Conservation (phyloP, 2,113 vertebrate species). For the Bujurquina vittata region DNA sequence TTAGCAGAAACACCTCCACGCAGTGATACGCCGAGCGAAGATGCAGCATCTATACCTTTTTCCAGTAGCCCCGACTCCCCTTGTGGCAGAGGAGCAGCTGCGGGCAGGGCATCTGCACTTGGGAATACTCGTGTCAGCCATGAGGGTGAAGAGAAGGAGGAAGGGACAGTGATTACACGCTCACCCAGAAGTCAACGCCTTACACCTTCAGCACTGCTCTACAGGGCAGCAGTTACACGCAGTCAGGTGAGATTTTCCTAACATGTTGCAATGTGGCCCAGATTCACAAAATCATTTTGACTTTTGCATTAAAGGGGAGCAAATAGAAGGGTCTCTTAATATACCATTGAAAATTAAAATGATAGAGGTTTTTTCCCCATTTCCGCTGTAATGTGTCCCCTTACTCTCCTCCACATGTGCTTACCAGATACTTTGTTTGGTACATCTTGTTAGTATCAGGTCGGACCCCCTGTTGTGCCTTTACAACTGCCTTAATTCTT, state of each 20-base stretch:
- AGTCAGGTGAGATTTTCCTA: conserved; percentile 83
- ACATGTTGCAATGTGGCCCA: neutral
- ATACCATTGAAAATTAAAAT: neutral
- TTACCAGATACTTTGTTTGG: neutral
- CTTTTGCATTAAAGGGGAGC: neutral
- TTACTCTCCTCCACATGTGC: neutral
- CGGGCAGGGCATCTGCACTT: conserved; percentile 68
- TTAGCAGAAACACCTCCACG: conserved; percentile 78
- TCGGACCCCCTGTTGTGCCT: neutral
- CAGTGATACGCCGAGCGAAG: conserved; percentile 85
- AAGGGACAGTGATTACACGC: conserved; percentile 74
- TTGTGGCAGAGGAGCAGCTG: conserved; percentile 79
- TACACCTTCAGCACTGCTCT: conserved; percentile 90
- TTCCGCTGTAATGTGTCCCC: neutral
- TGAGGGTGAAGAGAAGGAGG: conserved; percentile 83
- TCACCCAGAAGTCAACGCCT: conserved; percentile 85
- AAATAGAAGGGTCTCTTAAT: neutral
- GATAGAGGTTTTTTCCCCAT: neutral
- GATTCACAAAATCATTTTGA: neutral
- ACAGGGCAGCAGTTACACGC: conserved; percentile 91
- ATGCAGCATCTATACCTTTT: conserved; percentile 86
- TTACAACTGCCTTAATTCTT: fast-evolving
- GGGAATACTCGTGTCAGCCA: conserved; percentile 70
- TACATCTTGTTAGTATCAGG: neutral
- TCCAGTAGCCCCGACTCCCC: conserved; percentile 90